phyloP scores from a whole-genome alignment of 2,797 vertebrate species.

The Yasuhikotakia modesta region DNA sequence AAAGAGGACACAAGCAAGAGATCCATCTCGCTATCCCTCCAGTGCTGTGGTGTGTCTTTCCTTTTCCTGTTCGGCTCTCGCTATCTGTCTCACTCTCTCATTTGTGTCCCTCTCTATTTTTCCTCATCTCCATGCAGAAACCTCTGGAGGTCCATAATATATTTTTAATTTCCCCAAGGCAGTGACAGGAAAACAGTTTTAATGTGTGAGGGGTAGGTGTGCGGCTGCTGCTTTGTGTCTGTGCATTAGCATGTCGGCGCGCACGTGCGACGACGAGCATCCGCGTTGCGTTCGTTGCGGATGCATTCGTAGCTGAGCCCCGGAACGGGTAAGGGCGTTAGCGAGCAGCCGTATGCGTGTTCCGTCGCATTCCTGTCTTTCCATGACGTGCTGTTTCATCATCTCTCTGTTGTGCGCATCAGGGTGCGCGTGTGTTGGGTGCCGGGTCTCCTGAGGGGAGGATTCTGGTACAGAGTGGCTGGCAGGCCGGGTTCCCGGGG shows the following conservation, averaged over 20 bases:
- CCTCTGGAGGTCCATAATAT: constrained; percentile 83
- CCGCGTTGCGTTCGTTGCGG: not conserved
- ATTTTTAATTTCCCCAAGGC: constrained; percentile 85
- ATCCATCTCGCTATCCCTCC: constrained; percentile 54
- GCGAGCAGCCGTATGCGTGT: constrained; percentile 66
- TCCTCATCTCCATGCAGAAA: constrained; percentile 65
- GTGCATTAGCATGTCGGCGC: constrained; percentile 55
- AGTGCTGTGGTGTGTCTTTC: constrained; percentile 44
- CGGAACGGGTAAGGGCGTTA: constrained; percentile 57
- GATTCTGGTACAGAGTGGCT: constrained; percentile 47
- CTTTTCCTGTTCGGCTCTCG: constrained; percentile 39
- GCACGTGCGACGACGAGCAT: constrained; percentile 56
- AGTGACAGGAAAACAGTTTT: constrained; percentile 80
- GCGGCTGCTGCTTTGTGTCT: constrained; percentile 55
- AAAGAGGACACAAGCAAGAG: constrained; percentile 72
- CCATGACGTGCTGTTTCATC: constrained; percentile 59
- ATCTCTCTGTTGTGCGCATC: constrained; percentile 45
- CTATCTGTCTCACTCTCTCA: constrained; percentile 55
- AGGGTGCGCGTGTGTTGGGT: constrained; percentile 54
- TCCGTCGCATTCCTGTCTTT: constrained; percentile 58
- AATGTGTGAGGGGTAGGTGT: constrained; percentile 64
- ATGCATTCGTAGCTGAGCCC: constrained; percentile 31
- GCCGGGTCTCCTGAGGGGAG: constrained; percentile 48
- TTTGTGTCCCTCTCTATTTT: constrained; percentile 69
- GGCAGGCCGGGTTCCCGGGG: constrained; percentile 37